Conservation (phyloP, 2,113 vertebrate species). For the Crotalus helleri region DNA sequence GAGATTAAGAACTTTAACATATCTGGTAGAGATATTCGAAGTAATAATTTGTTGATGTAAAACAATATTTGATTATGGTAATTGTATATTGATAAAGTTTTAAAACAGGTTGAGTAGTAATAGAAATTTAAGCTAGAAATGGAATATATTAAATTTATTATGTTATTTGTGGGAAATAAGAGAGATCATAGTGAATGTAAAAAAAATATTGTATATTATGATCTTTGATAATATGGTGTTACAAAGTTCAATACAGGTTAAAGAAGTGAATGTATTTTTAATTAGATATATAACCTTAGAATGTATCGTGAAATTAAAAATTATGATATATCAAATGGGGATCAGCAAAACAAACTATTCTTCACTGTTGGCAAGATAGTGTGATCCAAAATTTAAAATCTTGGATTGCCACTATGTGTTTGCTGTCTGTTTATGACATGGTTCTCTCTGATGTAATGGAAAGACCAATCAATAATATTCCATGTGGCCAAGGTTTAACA, state of each 20-base stretch:
- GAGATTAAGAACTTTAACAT: too few relatives aligned
- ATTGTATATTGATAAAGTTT: too few relatives aligned
- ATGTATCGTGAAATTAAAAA: neutral
- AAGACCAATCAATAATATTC: neutral
- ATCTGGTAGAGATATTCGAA: too few relatives aligned
- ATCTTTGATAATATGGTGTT: neutral
- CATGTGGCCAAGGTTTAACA: neutral
- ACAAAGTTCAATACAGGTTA: neutral
- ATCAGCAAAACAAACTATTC: neutral
- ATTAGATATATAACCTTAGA: neutral
- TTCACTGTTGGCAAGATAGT: neutral
- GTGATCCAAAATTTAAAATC: neutral
- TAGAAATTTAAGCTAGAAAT: too few relatives aligned
- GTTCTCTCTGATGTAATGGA: neutral
- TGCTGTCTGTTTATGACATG: neutral
- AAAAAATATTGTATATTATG: neutral
- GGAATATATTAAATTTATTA: too few relatives aligned
- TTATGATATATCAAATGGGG: neutral
- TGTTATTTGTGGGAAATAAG: too few relatives aligned
- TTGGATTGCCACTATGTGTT: neutral
- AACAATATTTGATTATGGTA: too few relatives aligned
- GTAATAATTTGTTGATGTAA: too few relatives aligned
- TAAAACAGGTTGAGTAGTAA: too few relatives aligned
- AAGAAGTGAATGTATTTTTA: neutral
- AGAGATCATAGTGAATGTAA: too few relatives aligned